Percentiles rank a stretch among this genome's conserved stretches.
These are phyloP conservation scores for Sceloporus undulatus DNA, from an alignment of 2,113 vertebrate genomes.

Conservation along the genomic window DNA sequence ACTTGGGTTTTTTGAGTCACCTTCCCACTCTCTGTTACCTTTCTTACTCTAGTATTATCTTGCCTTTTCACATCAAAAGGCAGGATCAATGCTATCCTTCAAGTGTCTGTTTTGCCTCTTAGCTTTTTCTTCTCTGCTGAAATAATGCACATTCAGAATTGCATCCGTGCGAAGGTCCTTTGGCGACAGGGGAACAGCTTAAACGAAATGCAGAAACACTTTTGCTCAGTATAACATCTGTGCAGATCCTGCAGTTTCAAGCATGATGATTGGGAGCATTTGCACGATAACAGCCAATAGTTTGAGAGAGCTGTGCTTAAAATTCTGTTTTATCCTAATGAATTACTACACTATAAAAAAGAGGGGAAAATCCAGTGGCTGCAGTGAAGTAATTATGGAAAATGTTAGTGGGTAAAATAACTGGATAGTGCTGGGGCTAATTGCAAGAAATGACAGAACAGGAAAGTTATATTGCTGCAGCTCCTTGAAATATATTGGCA, in stretches of 20 bases:
- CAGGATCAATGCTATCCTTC: neutral
- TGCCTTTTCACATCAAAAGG: neutral
- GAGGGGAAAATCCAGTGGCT: constrained; percentile 45
- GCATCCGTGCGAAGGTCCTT: neutral
- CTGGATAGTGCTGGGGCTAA: constrained; percentile 62
- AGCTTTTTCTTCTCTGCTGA: neutral
- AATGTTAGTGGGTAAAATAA: constrained; percentile 69
- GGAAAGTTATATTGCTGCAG: constrained; percentile 72
- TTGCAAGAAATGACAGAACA: constrained; percentile 61
- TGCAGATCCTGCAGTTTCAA: accelerated
- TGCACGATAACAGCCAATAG: constrained; percentile 41
- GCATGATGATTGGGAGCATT: neutral
- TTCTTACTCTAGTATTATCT: too few relatives aligned
- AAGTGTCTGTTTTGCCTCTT: neutral
- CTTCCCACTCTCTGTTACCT: neutral
- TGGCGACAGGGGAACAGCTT: neutral
- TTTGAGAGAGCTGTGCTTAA: constrained; percentile 39
- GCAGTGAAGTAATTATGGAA: constrained; percentile 62
- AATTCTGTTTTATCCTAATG: constrained; percentile 34
- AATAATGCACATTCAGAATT: neutral
- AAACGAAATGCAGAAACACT: neutral
- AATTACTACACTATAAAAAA: constrained; percentile 32
- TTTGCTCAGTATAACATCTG: constrained; percentile 21
- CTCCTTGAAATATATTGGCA: constrained; percentile 70
- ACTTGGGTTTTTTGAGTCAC: too few relatives aligned